Conservation (phyloP, 2,888 invertebrate genomes). For the Coelogynopora nodosa region DNA sequence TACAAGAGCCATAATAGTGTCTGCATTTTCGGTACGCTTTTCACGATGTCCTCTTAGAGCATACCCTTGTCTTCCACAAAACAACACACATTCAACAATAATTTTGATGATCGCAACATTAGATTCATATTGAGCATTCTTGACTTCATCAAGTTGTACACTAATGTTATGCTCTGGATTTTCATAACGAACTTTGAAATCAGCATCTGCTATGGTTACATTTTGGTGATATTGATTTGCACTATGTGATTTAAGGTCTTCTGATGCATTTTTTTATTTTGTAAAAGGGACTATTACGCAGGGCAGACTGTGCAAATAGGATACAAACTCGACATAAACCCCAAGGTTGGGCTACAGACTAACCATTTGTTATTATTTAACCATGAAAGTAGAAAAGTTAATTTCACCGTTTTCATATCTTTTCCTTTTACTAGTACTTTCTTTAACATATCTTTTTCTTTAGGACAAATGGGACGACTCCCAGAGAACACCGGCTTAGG, state of each 20-base stretch:
- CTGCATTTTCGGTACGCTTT: conserved; percentile 17
- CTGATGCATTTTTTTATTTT: not conserved
- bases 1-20: conserved; percentile 28
- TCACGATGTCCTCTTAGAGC: conserved; percentile 44
- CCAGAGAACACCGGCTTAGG: too few species aligned
- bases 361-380: not conserved
- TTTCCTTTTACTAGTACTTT: not conserved
- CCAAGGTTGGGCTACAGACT: not conserved
- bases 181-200: not conserved
- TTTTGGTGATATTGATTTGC: not conserved
- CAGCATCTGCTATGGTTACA: not conserved
- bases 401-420: not conserved
- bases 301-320: not conserved
- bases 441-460: not conserved
- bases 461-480: not conserved
- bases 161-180: not conserved
- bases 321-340: not conserved
- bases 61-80: conserved; percentile 41
- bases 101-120: conserved; percentile 32
- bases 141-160: not conserved
- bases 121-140: conserved; percentile 15
- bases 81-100: conserved; percentile 29
- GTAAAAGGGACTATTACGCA: not conserved
- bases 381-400: not conserved
- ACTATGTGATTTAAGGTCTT: not conserved